phyloP scores from a whole-genome alignment of 2,797 vertebrate genomes.

The Parotocinclus haroldoi region DNA sequence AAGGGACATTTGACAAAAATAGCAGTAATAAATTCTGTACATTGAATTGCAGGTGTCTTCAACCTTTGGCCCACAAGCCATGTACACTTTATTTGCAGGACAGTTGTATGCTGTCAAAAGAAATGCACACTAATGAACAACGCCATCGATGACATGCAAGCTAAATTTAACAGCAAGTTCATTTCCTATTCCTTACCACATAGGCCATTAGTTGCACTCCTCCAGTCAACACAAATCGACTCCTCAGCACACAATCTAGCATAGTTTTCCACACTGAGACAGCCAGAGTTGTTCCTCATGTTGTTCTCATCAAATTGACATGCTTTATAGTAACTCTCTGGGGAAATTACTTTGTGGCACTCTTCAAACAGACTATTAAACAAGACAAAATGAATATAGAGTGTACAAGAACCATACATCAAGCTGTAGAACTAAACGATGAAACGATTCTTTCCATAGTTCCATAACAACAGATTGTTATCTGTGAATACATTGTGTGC shows the following conservation, averaged over 20 bases:
- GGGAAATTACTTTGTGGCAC: conserved; percentile 63
- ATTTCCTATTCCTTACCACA: conserved; percentile 66
- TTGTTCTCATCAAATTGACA: conserved; percentile 68
- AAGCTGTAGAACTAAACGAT: no score
- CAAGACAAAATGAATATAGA: conserved; percentile 2
- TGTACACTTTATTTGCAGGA: conserved; percentile 67
- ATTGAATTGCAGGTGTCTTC: conserved; percentile 67
- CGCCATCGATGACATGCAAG: neutral
- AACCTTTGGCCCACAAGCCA: conserved; percentile 65
- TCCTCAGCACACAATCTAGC: conserved; percentile 60
- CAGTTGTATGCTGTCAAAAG: conserved; percentile 65
- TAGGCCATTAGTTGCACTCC: conserved; percentile 61
- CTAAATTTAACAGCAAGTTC: neutral
- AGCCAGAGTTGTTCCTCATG: conserved; percentile 42
- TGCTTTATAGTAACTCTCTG: conserved; percentile 54
- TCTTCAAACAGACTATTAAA: conserved; percentile 67
- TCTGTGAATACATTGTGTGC: no score
- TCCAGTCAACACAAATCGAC: conserved; percentile 72
- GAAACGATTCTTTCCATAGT: no score
- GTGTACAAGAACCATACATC: no score
- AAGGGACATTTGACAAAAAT: neutral
- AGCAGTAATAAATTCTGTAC: conserved; percentile 50
- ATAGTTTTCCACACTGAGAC: conserved; percentile 72
- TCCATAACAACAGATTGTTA: no score
- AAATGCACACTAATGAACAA: conserved; percentile 12